These are phyloP conservation scores for Adelges cooleyi DNA, from an alignment of 1,140 invertebrate species.

Conservation along the genomic window DNA sequence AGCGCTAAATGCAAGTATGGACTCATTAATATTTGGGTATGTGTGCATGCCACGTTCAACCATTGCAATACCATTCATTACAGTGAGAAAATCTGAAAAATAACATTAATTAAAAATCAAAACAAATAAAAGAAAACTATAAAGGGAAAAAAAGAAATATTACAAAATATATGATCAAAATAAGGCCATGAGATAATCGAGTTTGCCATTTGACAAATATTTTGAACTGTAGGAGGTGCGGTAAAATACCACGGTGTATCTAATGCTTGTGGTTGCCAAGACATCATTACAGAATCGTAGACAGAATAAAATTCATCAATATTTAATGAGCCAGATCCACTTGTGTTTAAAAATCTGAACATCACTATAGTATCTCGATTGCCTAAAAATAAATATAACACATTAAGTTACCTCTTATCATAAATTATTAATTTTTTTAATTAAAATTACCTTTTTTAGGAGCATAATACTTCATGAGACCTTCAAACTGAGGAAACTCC, in stretches of 20 bases:
- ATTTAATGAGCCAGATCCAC: conserved; percentile 50
- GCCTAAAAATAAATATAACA: conserved; percentile 42
- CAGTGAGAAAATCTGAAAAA: conserved; percentile 50
- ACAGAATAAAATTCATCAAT: conserved; percentile 65
- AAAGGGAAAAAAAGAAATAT: conserved; percentile 37
- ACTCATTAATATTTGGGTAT: conserved; percentile 41
- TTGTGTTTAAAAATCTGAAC: conserved; percentile 66
- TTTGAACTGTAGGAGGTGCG: conserved; percentile 48
- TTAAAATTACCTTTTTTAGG: conserved; percentile 56
- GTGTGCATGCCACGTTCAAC: conserved; percentile 45
- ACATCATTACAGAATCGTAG: conserved; percentile 59
- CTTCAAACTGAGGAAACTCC: conserved; percentile 65
- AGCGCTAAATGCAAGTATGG: conserved; percentile 50
- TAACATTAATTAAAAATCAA: not conserved
- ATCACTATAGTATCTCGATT: conserved; percentile 65
- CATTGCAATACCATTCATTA: conserved; percentile 58
- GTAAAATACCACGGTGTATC: conserved; percentile 58
- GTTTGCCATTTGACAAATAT: conserved; percentile 49
- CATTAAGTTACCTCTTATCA: not conserved
- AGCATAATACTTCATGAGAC: conserved; percentile 64
- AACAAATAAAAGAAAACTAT: not conserved
- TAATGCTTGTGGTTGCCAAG: conserved; percentile 58
- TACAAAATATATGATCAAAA: conserved; percentile 61
- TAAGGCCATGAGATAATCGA: conserved; percentile 54
- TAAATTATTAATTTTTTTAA: conserved; percentile 23